These are phyloP conservation scores for Macropus fuliginosus DNA, from an alignment of 2,797 vertebrate genomes.

Conservation along the genomic window DNA sequence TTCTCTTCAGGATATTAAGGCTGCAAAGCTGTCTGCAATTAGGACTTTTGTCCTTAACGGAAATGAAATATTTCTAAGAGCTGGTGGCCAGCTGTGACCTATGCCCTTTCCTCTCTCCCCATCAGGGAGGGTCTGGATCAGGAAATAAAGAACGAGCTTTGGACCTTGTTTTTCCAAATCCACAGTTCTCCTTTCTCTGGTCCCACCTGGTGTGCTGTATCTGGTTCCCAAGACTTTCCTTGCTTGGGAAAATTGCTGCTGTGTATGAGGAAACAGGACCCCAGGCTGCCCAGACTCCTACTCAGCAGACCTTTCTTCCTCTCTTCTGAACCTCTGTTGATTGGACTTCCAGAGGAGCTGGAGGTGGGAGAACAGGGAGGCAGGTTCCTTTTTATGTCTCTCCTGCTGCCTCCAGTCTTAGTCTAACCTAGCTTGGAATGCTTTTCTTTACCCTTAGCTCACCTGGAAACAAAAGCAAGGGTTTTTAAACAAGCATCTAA, in stretches of 20 bases:
- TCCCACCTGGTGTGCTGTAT: background rate
- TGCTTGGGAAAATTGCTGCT: conserved; percentile 35
- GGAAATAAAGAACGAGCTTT: conserved; percentile 43
- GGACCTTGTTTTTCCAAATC: conserved; percentile 21
- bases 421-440: conserved; percentile 4
- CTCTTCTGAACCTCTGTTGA: background rate
- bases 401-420: conserved; percentile 12
- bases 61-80: conserved; percentile 51
- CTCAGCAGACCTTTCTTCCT: background rate
- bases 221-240: conserved; percentile 17
- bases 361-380: background rate
- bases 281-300: background rate
- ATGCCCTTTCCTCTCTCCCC: conserved; percentile 32
- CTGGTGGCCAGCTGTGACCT: conserved; percentile 50
- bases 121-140: background rate
- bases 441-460: background rate
- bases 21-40: conserved; percentile 19
- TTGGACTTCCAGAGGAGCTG: background rate
- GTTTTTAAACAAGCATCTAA: background rate
- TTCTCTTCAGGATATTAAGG: conserved; percentile 4
- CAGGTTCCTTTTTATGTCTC: background rate
- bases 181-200: conserved; percentile 2
- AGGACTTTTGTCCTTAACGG: conserved; percentile 53
- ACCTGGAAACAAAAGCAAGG: background rate
- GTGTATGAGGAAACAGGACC: conserved; percentile 3